These are phyloP conservation scores for Polydrusus tereticollis DNA, from an alignment of 2,888 invertebrate species.

Conservation along the genomic window DNA sequence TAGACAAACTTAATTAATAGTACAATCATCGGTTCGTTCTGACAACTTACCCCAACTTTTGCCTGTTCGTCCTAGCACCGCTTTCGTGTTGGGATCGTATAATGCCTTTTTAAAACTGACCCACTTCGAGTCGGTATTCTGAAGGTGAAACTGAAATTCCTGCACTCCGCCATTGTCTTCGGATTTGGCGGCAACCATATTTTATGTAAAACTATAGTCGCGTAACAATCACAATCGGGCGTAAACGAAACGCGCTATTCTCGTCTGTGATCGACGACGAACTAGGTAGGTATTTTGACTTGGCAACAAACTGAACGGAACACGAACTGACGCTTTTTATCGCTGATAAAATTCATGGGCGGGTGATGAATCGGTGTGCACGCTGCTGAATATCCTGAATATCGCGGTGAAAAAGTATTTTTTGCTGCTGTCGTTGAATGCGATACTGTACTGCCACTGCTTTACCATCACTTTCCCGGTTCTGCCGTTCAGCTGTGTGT, in stretches of 20 bases:
- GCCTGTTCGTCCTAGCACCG: constrained; percentile 59
- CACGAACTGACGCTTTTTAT: neutral
- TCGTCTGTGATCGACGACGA: neutral
- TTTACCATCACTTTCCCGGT: too few species aligned
- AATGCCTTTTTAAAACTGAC: constrained; percentile 56
- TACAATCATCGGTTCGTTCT: neutral
- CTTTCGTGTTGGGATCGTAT: constrained; percentile 59
- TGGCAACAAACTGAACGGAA: constrained; percentile 2
- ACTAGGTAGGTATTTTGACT: constrained; percentile 5
- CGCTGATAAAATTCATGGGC: too few species aligned
- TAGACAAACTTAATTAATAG: too few species aligned
- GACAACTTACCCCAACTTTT: constrained; percentile 61
- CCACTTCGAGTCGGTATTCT: constrained; percentile 57
- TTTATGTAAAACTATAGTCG: neutral
- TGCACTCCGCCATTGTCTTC: constrained; percentile 59
- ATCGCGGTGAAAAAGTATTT: too few species aligned
- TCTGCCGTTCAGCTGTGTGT: too few species aligned
- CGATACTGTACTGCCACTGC: too few species aligned
- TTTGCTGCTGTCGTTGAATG: too few species aligned
- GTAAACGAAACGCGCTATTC: neutral
- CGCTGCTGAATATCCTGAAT: too few species aligned
- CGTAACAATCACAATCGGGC: neutral
- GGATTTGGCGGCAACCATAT: constrained; percentile 55
- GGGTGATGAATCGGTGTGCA: too few species aligned
- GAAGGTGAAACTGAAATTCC: constrained; percentile 58